These are phyloP conservation scores for Triplophysa bombifrons DNA, from an alignment of 2,797 vertebrate genomes.

Conservation along the genomic window DNA sequence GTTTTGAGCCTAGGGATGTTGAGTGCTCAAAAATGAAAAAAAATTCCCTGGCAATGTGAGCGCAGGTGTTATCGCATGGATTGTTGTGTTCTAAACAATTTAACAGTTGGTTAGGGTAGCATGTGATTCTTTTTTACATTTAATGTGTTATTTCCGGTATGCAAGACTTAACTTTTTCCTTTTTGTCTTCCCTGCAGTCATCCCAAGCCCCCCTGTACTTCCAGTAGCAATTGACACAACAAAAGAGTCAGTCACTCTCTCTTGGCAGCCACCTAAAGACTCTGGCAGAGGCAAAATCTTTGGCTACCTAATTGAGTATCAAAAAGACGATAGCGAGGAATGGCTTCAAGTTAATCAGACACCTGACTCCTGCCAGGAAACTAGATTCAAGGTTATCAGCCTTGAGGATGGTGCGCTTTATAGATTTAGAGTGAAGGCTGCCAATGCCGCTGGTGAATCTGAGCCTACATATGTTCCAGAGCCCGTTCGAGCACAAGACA, in stretches of 20 bases:
- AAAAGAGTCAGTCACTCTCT: slow-evolving; percentile 90
- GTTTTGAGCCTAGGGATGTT: no score
- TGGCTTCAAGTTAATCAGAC: slow-evolving; percentile 94
- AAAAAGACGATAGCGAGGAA: slow-evolving; percentile 93
- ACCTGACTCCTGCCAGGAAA: slow-evolving; percentile 94
- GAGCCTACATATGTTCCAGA: slow-evolving; percentile 87
- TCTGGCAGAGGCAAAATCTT: slow-evolving; percentile 95
- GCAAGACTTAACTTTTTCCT: background rate
- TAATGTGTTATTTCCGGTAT: background rate
- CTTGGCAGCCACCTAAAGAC: slow-evolving; percentile 90
- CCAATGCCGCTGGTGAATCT: slow-evolving; percentile 94
- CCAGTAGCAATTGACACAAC: slow-evolving; percentile 87
- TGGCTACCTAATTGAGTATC: slow-evolving; percentile 95
- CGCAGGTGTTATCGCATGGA: background rate
- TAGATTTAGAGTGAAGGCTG: slow-evolving; percentile 91
- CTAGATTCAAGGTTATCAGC: slow-evolving; percentile 87
- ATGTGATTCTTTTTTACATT: background rate
- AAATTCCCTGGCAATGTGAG: no score
- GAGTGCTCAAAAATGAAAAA: no score
- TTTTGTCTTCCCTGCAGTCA: slow-evolving; percentile 74
- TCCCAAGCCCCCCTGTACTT: slow-evolving; percentile 90
- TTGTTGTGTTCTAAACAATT: background rate
- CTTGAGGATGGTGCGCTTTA: slow-evolving; percentile 88
- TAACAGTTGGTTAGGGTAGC: background rate
- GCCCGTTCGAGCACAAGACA: slow-evolving; percentile 89